These are phyloP conservation scores for Carabus problematicus DNA, from an alignment of 2,888 invertebrate species.

Conservation along the genomic window DNA sequence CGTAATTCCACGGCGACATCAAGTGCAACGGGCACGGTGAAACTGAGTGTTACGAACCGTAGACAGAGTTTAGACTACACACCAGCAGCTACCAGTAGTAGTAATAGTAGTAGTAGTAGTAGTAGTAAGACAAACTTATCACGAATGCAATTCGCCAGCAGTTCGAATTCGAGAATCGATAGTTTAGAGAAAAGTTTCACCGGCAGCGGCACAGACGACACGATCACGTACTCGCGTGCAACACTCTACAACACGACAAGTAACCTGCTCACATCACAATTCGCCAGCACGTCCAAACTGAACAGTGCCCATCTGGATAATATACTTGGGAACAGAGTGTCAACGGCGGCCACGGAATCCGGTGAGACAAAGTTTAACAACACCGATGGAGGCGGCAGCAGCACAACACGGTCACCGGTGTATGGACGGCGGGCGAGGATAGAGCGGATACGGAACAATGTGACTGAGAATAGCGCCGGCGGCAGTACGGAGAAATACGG, in stretches of 20 bases:
- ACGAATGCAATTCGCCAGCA: slow-evolving; percentile 33
- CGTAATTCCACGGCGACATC: slow-evolving; percentile 40
- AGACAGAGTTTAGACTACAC: slow-evolving; percentile 32
- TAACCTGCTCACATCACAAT: slow-evolving; percentile 36
- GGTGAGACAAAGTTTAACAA: slow-evolving; percentile 20
- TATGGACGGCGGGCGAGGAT: slow-evolving; percentile 50
- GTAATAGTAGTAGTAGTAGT: too few species aligned
- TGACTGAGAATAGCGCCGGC: slow-evolving; percentile 17
- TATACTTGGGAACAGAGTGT: slow-evolving; percentile 23
- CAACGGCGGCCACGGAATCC: slow-evolving; percentile 3
- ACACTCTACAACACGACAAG: slow-evolving; percentile 4
- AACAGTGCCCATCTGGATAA: slow-evolving; percentile 37
- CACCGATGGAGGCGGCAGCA: slow-evolving; percentile 42
- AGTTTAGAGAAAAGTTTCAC: slow-evolving; percentile 23
- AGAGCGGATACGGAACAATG: slow-evolving; percentile 28
- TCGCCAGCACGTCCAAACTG: slow-evolving; percentile 36
- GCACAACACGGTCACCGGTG: slow-evolving; percentile 51
- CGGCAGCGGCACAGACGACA: neutral
- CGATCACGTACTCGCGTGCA: neutral
- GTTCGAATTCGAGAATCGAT: slow-evolving; percentile 32
- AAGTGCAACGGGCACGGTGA: slow-evolving; percentile 19
- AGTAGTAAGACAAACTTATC: slow-evolving; percentile 23
- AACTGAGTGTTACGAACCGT: slow-evolving; percentile 28
- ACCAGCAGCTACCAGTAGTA: too few species aligned
- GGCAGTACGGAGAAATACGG: slow-evolving; percentile 33